Evolutionary conservation across 1,140 invertebrate species (phyloP).

Genomic region (Trichonephila clavipes): DNA sequence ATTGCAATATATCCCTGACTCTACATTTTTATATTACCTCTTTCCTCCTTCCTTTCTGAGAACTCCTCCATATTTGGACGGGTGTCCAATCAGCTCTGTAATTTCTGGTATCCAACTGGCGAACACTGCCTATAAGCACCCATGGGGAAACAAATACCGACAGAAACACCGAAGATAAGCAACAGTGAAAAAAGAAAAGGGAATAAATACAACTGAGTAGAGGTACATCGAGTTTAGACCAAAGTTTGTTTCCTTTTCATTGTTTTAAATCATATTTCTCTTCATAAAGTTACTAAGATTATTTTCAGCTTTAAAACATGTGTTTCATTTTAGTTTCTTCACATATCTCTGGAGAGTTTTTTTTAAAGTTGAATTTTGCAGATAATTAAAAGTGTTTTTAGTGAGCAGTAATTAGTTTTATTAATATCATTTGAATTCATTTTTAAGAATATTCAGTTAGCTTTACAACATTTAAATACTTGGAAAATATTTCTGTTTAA

Average conservation of each 20-base stretch:
- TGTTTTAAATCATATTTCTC: too few relatives aligned
- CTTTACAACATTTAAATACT: too few relatives aligned
- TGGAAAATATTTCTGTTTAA: too few relatives aligned
- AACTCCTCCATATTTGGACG: conserved; percentile 99
- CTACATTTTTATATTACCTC: conserved; percentile 79
- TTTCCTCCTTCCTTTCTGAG: conserved; percentile 98
- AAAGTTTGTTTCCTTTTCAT: background rate
- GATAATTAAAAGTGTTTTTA: too few relatives aligned
- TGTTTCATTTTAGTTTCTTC: too few relatives aligned
- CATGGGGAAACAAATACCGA: conserved; percentile 29
- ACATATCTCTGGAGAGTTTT: too few relatives aligned
- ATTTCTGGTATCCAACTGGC: conserved; percentile 99
- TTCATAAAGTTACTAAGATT: too few relatives aligned
- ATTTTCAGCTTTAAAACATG: too few relatives aligned
- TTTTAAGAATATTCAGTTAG: too few relatives aligned
- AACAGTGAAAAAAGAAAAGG: conserved; percentile 23
- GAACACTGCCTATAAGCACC: conserved; percentile 86
- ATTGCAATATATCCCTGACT: background rate
- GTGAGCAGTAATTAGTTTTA: too few relatives aligned
- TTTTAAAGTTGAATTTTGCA: too few relatives aligned
- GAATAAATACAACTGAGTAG: background rate
- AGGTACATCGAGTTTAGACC: background rate
- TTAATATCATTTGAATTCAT: too few relatives aligned
- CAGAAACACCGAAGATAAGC: conserved; percentile 65
- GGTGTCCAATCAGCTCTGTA: conserved; percentile 99